Conservation (phyloP, 2,113 vertebrate genomes). For the Myxocyprinus asiaticus region DNA sequence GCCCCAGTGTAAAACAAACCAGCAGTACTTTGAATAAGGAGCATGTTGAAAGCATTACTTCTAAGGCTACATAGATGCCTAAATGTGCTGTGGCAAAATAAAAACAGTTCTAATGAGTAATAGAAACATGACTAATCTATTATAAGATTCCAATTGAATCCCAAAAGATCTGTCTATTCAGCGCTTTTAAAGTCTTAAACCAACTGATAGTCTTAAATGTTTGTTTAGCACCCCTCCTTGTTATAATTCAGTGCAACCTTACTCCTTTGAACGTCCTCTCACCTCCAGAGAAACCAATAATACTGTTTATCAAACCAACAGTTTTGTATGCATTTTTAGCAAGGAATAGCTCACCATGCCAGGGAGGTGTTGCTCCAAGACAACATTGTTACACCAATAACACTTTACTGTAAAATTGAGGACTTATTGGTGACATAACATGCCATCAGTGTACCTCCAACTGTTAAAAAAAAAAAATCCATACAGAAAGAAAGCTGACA, state of each 20-base stretch:
- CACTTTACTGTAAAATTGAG: not conserved
- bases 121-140: constrained; percentile 21
- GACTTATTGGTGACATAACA: not conserved
- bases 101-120: constrained; percentile 15
- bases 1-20: constrained; percentile 17
- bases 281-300: constrained; percentile 10
- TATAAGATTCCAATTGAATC: constrained; percentile 13
- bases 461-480: too few relatives aligned
- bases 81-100: constrained; percentile 6
- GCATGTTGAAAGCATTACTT: not conserved
- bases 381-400: not conserved
- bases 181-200: constrained; percentile 28
- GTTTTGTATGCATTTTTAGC: not conserved
- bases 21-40: not conserved
- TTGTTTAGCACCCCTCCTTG: not conserved
- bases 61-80: constrained; percentile 37
- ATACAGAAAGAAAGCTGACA: too few relatives aligned
- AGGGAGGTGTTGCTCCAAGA: not conserved
- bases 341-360: not conserved
- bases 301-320: constrained; percentile 15
- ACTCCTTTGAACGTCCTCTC: too few relatives aligned
- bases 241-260: not conserved
- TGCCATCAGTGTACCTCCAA: not conserved
- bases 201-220: constrained; percentile 30
- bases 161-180: not conserved